Evolutionary conservation across 1,140 invertebrate genomes (phyloP).

Genomic region (Papilio helenus): DNA sequence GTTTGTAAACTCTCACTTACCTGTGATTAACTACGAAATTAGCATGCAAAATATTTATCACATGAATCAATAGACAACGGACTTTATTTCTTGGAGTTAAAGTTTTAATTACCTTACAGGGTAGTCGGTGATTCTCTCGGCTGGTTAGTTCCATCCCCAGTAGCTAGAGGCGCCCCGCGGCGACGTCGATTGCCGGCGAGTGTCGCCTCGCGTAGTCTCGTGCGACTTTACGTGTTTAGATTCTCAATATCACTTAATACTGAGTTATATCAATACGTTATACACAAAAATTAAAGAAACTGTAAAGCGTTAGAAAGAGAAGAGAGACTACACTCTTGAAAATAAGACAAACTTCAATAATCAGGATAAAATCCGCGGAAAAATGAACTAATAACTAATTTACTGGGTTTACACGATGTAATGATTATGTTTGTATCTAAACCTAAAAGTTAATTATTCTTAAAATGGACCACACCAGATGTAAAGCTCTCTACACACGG

Average conservation of each 20-base stretch:
- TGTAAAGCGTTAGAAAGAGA: too few species aligned
- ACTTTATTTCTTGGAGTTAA: neutral
- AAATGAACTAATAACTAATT: too few species aligned
- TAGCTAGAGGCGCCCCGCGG: slow-evolving; percentile 66
- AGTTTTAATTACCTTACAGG: neutral
- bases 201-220: slow-evolving; percentile 65
- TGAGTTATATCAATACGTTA: neutral
- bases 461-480: too few species aligned
- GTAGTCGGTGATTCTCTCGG: slow-evolving; percentile 51
- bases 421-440: too few species aligned
- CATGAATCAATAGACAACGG: neutral
- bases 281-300: neutral
- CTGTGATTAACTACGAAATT: neutral
- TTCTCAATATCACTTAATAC: neutral
- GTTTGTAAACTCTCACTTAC: neutral
- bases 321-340: too few species aligned
- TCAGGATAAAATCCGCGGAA: too few species aligned
- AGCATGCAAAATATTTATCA: slow-evolving; percentile 10
- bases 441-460: too few species aligned
- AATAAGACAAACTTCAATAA: too few species aligned
- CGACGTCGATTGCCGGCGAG: slow-evolving; percentile 68
- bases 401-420: too few species aligned
- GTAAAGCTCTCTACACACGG: too few species aligned
- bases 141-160: slow-evolving; percentile 52
- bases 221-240: slow-evolving; percentile 58